Conservation (phyloP, 2,113 vertebrate species). For the Cyrtonyx montezumae region DNA sequence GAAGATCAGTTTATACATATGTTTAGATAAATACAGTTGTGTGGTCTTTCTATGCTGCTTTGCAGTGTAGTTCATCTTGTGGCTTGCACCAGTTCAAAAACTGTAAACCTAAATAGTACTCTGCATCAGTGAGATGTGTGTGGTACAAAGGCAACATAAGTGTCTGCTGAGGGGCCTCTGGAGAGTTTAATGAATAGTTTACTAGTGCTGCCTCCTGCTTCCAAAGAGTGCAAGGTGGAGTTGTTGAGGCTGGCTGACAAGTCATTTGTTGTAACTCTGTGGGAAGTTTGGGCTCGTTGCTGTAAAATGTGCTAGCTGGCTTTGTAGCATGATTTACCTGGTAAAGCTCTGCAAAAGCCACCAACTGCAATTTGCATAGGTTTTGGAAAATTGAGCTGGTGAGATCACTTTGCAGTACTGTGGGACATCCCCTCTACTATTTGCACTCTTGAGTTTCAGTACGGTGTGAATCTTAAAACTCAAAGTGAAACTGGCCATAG, state of each 20-base stretch:
- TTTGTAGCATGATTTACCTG: background rate
- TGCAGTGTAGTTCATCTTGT: background rate
- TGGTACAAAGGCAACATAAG: accelerated
- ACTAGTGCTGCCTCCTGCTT: background rate
- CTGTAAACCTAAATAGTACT: background rate
- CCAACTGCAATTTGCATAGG: slow-evolving; percentile 17
- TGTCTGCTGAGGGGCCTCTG: background rate
- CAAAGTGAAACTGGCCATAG: slow-evolving; percentile 28
- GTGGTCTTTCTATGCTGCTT: background rate
- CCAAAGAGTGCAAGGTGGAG: background rate
- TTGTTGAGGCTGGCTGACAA: background rate
- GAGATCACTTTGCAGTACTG: background rate
- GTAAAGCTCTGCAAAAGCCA: slow-evolving; percentile 24
- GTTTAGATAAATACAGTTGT: background rate
- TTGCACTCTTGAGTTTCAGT: slow-evolving; percentile 45
- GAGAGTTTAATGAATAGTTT: background rate
- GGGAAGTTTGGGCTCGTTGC: background rate
- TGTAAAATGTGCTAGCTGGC: background rate
- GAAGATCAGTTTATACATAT: accelerated
- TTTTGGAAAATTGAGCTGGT: slow-evolving; percentile 22
- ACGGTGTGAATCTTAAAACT: slow-evolving; percentile 11
- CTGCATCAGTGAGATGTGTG: background rate
- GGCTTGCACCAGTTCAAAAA: background rate
- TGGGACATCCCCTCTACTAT: slow-evolving; percentile 43
- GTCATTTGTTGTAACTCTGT: background rate